Base-by-base conservation (phyloP, 2,888 invertebrate species). In the Quadroppia sp. region DNA sequence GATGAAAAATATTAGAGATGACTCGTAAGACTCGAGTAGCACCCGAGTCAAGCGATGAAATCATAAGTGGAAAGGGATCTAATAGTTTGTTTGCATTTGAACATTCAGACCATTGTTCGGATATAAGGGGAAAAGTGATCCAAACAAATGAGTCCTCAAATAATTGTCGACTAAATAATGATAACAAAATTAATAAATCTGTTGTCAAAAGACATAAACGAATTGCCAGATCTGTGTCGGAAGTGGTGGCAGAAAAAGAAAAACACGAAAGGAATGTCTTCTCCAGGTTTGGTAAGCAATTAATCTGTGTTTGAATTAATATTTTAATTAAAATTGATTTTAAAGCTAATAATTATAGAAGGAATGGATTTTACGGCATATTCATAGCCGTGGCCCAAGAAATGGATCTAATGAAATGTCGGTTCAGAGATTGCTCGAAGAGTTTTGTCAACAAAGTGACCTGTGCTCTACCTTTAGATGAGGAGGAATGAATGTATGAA, bases 231-330 rank as follows among this genome's bases (percentile, higher is more conserved):
- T 64, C 61, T 15, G 61, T 64, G 2, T 64, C 61, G 9, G 61
- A 64, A 64, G 61, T 64, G 17, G 61, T 64, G 7, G 61, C 30
- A 32, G 61, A 64, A 36, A 64, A 32, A 32, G 36, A 64, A 28
- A 64, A 32, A 64, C 61, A 32, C 30, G 61, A 64, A 36, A 64
- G 28, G 36, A 64, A 64, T 64, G 61, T 64, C 32, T 36, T 64
- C 17, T 15, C 36, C 1, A 25, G 61, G 2, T 64, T 64, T 28
- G 32, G 61, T 64, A 20, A 64, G 61, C 3, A 2, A 32, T n/a
- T 36, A 1, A 61, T 30, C 30, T 30, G 15, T 36, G 2, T n/a
- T n/a, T n/a, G n/a, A n/a, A n/a, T n/a, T n/a, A n/a, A 25, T 59
- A 59, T 9, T 64, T n/a, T 64, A 15, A 64, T 30, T 2, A 36